Evolutionary conservation across 2,797 vertebrate species (phyloP).

Genomic region (Benthosema pterotum): DNA sequence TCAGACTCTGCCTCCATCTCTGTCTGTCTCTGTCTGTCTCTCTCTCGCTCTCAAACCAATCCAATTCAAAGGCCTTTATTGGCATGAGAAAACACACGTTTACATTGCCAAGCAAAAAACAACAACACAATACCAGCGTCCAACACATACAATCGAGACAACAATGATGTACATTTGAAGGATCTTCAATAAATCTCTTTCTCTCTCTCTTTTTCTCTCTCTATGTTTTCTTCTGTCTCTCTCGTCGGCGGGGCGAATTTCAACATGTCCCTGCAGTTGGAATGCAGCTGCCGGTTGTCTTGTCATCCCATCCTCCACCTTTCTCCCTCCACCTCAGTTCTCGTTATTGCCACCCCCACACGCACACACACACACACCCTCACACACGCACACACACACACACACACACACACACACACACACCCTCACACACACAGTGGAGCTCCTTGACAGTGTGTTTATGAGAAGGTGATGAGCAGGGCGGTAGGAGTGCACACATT

Average conservation of each 20-base stretch:
- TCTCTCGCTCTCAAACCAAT: too few species aligned
- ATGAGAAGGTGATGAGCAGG: conserved; percentile 75
- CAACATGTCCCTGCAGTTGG: conserved; percentile 69
- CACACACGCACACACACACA: too few species aligned
- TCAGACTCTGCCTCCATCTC: not conserved
- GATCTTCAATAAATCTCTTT: too few species aligned
- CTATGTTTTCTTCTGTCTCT: not conserved
- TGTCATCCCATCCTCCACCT: conserved; percentile 8
- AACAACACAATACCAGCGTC: too few species aligned
- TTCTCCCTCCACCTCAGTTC: conserved; percentile 13
- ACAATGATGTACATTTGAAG: too few species aligned
- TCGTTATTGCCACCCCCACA: conserved; percentile 29
- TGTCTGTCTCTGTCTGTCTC: not conserved
- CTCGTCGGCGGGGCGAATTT: conserved; percentile 56
- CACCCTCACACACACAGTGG: not conserved
- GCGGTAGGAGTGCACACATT: conserved; percentile 30
- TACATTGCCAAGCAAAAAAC: too few species aligned
- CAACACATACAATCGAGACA: too few species aligned
- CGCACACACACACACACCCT: not conserved
- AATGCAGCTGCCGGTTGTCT: conserved; percentile 56
- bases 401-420: too few species aligned
- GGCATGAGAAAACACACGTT: too few species aligned
- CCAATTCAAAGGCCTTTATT: too few species aligned
- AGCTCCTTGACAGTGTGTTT: conserved; percentile 40
- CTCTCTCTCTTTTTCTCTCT: conserved; percentile 10